Base-by-base conservation (phyloP, 2,888 invertebrate species). In the Andricus curvator region DNA sequence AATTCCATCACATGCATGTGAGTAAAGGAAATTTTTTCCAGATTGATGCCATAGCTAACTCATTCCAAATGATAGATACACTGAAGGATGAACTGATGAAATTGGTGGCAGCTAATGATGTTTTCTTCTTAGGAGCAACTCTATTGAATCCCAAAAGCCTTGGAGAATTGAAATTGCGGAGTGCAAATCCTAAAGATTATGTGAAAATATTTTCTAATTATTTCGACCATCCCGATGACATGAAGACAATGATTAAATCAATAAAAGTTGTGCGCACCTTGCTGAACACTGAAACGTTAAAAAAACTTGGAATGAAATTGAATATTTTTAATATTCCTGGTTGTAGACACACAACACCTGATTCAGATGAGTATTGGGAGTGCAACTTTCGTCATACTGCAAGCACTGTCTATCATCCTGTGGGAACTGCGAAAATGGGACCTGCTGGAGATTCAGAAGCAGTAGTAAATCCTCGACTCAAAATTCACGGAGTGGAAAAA, bases 351-450 rank as follows among this genome's bases (percentile, higher is more conserved):
- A 80, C 84, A 20, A 56, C 82, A 44, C 88, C 88, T 3, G 87
- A 82, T 60, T 93, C 85, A 15, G 88, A 88, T 29, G 93, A 93
- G 8, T 92, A 92, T 86, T 92, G 94, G 90, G 93, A 90, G 78
- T 95, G 95, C 85, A 87, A 85, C 20, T 89, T 93, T 64, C 89
- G 94, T 66, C 94, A 95, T 81, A 93, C 94, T 87, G 93, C 94
- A 33, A 89, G 94, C 86, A 95, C 95, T 68, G 85, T 95, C 85
- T 93, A 94, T 86, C 96, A 96, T 92, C 94, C 95, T 85, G 91
- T 94, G 81, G 94, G 96, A 78, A 95, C 95, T 1, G 93, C 93
- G 0, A 95, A 94, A 90, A 96, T 96, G 96, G 95, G 95, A 5
- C 93, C 94, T 0, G 86, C 87, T 13, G 94, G 94, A 85, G 88